Evolutionary conservation across 2,113 vertebrate genomes (phyloP).

Genomic region (Dicrurus megarhynchus): DNA sequence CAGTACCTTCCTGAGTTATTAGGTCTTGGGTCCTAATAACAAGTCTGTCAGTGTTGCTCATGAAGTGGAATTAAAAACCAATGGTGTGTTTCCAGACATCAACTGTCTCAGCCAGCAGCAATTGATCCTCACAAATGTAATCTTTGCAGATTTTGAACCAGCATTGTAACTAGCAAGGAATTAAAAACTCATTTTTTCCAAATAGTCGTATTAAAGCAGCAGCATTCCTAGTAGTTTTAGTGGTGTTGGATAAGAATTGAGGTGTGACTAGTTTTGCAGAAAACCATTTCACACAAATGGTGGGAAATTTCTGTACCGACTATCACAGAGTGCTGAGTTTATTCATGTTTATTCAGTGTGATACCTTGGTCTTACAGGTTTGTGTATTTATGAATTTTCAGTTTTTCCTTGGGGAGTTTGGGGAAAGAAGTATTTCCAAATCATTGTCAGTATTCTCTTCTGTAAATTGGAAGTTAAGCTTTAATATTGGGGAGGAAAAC

Average conservation of each 20-base stretch:
- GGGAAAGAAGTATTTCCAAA: not conserved
- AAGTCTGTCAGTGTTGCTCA: not conserved
- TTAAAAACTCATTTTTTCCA: not conserved
- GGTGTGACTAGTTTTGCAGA: not conserved
- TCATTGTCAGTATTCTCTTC: not conserved
- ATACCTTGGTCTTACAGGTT: not conserved
- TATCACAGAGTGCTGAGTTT: not conserved
- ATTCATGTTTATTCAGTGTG: not conserved
- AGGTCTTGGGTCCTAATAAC: not conserved
- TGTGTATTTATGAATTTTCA: not conserved
- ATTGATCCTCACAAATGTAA: not conserved
- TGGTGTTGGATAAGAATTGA: not conserved
- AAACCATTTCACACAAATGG: not conserved
- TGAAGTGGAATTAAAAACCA: not conserved
- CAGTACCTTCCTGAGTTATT: not conserved
- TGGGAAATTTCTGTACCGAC: fast-evolving
- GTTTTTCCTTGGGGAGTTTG: not conserved
- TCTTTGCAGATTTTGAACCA: not conserved
- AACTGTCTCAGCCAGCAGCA: not conserved
- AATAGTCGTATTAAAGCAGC: not conserved
- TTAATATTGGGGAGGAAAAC: not conserved
- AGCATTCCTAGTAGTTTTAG: not conserved
- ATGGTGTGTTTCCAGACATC: not conserved
- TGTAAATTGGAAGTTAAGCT: not conserved
- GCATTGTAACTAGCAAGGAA: not conserved